Base-by-base conservation (phyloP, 2,888 invertebrate species). In the Lasioglossum figueresi region DNA sequence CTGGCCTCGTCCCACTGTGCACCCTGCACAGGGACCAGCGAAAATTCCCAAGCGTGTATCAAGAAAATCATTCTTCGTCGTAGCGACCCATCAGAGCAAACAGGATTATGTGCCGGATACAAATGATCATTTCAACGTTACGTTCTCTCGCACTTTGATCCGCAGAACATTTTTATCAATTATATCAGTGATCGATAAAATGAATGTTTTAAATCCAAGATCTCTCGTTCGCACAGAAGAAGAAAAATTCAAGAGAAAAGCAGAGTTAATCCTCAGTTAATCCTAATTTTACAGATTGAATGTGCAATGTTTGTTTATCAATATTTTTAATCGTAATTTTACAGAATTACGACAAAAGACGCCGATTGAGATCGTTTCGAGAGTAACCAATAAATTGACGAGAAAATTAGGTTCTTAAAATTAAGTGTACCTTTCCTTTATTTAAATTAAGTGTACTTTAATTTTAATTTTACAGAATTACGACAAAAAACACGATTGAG, bases 1-100 rank as follows among this genome's bases (percentile, higher is more conserved):
- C 73, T 85, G 84, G 84, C 74, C 76, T 74, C 72, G 86, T n/a
- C 63, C 73, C 27, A 70, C 45, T 14, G 5, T 59, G 59, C 59
- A 27, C 12, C 59, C 59, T n/a, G 12, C n/a, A 14, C 56, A 10
- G 56, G 56, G 75, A 79, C 45, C 43, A 74, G 66, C 37, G 48
- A 77, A 84, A 81, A 74, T 59, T 40, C 48, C n/a, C 72, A 52
- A 16, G 16, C 71, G 43, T 37, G 63, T 72, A 79, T 37, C 23
- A 23, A 68, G 68, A 23, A 37, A 68, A 52, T 77, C 34, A 37
- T 68, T 68, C 48, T 31, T 12, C 16, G 19, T 8, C 66, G 34
- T 19, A 1, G 63, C 31, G 37, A 37, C 0, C 34, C 37, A 23
- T 68, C 68, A 12, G 10, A 23, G 48, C 16, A 45, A 72, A 45